Evolutionary conservation across 2,888 invertebrate genomes (phyloP).

Genomic region (Agelastica alni): DNA sequence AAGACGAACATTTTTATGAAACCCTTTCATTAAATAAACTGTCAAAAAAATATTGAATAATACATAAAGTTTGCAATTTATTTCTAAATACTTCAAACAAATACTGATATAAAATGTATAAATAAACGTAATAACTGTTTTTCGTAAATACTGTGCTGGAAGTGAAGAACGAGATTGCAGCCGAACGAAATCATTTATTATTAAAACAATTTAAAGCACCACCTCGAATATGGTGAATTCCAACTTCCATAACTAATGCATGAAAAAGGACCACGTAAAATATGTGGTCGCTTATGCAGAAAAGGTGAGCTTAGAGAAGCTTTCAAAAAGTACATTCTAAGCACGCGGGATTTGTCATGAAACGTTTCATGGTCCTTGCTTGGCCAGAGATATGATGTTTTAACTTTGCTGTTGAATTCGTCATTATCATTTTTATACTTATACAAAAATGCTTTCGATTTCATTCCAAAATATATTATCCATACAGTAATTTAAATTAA

Average conservation of each 20-base stretch:
- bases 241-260: constrained; percentile 43
- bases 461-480: too few relatives aligned
- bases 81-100: too few relatives aligned
- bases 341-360: constrained; percentile 45
- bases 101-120: too few relatives aligned
- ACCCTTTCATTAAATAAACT: too few relatives aligned
- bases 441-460: too few relatives aligned
- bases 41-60: too few relatives aligned
- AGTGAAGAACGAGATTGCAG: too few relatives aligned
- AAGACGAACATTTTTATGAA: too few relatives aligned
- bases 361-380: constrained; percentile 34
- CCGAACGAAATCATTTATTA: constrained; percentile 53
- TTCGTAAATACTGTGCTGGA: too few relatives aligned
- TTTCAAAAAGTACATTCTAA: constrained; percentile 35
- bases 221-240: constrained; percentile 35
- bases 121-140: too few relatives aligned
- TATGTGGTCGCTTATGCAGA: constrained; percentile 48
- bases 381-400: constrained; percentile 7
- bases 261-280: constrained; percentile 44
- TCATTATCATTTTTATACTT: not conserved
- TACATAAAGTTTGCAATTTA: too few relatives aligned
- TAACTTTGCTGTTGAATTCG: not conserved
- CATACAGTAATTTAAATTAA: too few relatives aligned
- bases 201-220: constrained; percentile 55
- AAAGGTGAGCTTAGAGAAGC: constrained; percentile 38